Conservation (phyloP, 1,140 invertebrate genomes). For the Gryllus bimaculatus region DNA sequence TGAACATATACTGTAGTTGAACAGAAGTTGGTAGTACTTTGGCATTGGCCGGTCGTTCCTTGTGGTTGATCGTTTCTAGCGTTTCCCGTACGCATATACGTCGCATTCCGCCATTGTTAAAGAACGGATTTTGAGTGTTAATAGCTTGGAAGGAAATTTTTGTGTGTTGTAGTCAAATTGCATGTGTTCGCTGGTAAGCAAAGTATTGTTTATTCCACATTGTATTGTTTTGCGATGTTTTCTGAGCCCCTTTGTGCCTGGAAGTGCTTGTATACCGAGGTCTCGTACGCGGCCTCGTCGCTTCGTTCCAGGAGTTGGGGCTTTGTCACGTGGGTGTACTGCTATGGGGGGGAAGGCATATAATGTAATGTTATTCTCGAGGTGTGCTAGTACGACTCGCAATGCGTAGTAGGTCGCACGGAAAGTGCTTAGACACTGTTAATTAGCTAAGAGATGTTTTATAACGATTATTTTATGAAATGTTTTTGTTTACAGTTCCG, state of each 20-base stretch:
- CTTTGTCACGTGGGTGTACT: constrained; percentile 18
- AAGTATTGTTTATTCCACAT: neutral
- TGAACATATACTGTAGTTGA: constrained; percentile 8
- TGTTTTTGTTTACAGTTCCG: constrained; percentile 11
- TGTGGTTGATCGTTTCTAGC: constrained; percentile 17
- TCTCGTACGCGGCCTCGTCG: constrained; percentile 14
- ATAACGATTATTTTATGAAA: neutral
- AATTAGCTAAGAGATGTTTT: neutral
- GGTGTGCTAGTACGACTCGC: neutral
- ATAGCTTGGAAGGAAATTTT: constrained; percentile 7
- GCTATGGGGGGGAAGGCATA: neutral
- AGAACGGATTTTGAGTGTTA: constrained; percentile 4
- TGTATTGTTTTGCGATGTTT: constrained; percentile 6
- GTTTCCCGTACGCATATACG: constrained; percentile 15
- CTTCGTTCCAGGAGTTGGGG: constrained; percentile 15
- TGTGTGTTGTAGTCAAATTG: neutral
- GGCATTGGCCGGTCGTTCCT: constrained; percentile 21
- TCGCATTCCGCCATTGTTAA: constrained; percentile 21
- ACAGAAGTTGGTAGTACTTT: constrained; percentile 8
- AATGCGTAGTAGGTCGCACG: neutral
- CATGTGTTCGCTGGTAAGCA: constrained; percentile 10
- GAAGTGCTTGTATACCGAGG: neutral
- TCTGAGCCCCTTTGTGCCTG: neutral
- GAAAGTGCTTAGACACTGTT: neutral
- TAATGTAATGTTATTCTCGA: constrained; percentile 5